Evolutionary conservation across 2,113 vertebrate genomes (phyloP).

Genomic region (Pelodiscus sinensis): DNA sequence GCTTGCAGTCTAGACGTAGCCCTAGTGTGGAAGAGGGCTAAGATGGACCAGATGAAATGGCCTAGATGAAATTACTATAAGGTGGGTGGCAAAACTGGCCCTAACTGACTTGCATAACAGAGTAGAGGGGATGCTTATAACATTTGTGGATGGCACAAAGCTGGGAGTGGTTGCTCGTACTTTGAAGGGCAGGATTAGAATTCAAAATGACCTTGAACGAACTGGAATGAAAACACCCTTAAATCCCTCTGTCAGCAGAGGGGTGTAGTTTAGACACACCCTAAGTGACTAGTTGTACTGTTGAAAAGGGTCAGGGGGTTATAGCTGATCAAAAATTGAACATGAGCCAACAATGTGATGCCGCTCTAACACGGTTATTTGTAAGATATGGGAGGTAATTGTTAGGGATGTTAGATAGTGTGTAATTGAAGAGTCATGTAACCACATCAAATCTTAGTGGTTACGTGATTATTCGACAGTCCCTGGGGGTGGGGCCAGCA

Average conservation of each 20-base stretch:
- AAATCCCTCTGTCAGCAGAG: too few species aligned
- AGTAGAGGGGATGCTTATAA: neutral
- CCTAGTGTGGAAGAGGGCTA: neutral
- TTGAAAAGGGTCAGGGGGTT: neutral
- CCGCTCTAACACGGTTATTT: neutral
- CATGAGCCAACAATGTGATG: neutral
- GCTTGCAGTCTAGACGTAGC: too few species aligned
- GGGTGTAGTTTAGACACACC: too few species aligned
- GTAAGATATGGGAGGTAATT: neutral
- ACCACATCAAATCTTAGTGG: too few species aligned
- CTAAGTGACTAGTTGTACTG: neutral
- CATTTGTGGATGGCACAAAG: neutral
- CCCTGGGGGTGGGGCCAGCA: too few species aligned
- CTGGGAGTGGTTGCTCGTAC: neutral
- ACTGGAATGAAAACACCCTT: neutral
- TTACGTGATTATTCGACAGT: too few species aligned
- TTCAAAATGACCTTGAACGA: neutral
- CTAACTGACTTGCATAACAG: neutral
- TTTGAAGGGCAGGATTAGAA: neutral
- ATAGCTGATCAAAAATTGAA: neutral
- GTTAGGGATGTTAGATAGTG: too few species aligned
- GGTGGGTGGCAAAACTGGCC: neutral
- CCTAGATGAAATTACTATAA: neutral
- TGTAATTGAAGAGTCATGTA: too few species aligned
- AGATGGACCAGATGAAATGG: neutral